Evolutionary conservation across 1,140 invertebrate genomes (phyloP), one percentile per base, ranked within the genome.

Genomic region (Lordiphosa collinella): DNA sequence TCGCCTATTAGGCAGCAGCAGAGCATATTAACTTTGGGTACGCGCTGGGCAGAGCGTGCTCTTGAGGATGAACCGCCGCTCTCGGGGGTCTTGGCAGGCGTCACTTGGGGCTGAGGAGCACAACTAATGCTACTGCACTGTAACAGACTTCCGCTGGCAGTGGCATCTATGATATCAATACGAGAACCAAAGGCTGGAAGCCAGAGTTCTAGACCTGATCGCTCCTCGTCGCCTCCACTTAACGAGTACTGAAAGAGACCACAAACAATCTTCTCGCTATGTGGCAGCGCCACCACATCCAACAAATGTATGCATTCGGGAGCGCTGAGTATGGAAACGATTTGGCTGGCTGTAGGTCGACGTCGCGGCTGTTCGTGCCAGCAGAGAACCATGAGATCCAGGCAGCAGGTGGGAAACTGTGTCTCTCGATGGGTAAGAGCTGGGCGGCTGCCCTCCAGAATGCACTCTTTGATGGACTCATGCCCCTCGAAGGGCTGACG

Each of bases 311-410:
- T 94, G 89, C 97, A 98, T 90, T 99, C 98, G 0, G 97, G 97
- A 1, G 96, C 96, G 9, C 93, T 80, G 7, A 95, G 94, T 43
- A 99, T 96, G 0, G 94, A 95, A 9, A 98, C 96, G 32, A 99
- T 95, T 88, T 98, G 96, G 84, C 95, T 96, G 0, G 97, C 96
- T 0, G 96, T 95, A 0, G 98, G 98, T 29, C 98, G 91, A 37
- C 89, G 89, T 40, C 93, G 93, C 0, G 97, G 95, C 74, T 95
- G 93, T 64, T 97, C 95, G 3, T 94, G 93, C 98, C 98, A 99
- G 85, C 97, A 99, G 1, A 96, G 91, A 0, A 96, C 96, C 97
- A 99, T 99, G 10, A 98, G 90, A 90, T 99, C 98, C 49, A 99
- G 90, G 68, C 98, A 93, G 86, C 96, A 96, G 62, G 94, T 94